Evolutionary conservation across 2,113 vertebrate genomes (phyloP), one percentile per base, ranked within the genome.

Genomic region (Orycteropus afer): DNA sequence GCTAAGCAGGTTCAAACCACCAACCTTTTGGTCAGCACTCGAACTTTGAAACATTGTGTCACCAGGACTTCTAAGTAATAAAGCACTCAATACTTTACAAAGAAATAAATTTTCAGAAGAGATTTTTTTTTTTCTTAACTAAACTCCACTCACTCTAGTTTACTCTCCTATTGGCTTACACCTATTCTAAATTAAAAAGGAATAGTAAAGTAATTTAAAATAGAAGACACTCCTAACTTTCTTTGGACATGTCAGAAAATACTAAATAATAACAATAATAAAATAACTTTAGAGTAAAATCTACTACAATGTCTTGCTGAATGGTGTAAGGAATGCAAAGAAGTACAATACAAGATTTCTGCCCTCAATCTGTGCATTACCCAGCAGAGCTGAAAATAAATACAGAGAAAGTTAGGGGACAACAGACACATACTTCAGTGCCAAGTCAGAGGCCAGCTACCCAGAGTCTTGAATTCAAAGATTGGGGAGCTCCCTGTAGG

Each of bases 201-300:
- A 90, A 83, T 63, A 51, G 45, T 92, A 84, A 59, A 95, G 53
- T 79, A 49, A 74, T 88, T 94, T 80, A 84, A 79, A 51, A 42
- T 18, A 80, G 69, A 65, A 25, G 63, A 65, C 25, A n/a, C 76
- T 87, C 85, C 42, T 87, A 32, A 69, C 45, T 67, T 82, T 20
- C 63, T 89, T 94, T 61, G 34, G 42, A 76, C 29, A 42, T 53
- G 10, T 71, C 40, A 88, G 80, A 88, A 84, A 74, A 76, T 23
- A 80, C 29, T 47, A 25, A 71, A 57, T 29, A 5, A 37, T 49
- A 69, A n/a, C n/a, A n/a, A n/a, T n/a, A n/a, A n/a, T n/a, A 65
- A 17, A 67, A 40, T 25, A 57, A 65, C n/a, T 27, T 51, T 22
- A 57, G 17, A 80, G n/a, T 47, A 87, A 63, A 81, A 88, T 77